Conservation (phyloP, 2,113 vertebrate species). For the Ploceus nigricollis region DNA sequence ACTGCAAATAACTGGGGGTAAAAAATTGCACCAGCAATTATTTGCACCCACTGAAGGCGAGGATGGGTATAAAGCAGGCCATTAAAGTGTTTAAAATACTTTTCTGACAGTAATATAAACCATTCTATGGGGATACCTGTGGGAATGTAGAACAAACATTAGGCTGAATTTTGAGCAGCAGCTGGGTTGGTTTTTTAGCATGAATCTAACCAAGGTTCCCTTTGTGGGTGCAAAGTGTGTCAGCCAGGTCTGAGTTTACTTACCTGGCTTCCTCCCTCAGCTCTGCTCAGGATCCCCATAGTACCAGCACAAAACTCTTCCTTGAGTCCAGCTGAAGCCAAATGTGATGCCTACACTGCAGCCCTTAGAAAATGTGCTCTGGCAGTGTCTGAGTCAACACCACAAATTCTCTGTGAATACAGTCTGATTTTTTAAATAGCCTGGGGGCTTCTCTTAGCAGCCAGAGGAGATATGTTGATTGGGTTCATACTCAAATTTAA, state of each 20-base stretch:
- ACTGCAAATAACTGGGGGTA: conserved; percentile 51
- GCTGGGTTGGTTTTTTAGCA: neutral
- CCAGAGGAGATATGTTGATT: neutral
- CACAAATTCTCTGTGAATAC: neutral
- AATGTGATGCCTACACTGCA: neutral
- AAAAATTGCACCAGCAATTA: conserved; percentile 46
- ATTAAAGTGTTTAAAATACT: conserved; percentile 56
- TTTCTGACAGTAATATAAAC: conserved; percentile 10
- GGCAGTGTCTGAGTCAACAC: neutral
- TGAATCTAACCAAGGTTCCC: neutral
- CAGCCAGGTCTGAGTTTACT: conserved; percentile 19
- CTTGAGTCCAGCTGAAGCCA: neutral
- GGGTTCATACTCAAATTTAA: conserved; percentile 25
- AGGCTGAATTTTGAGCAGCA: conserved; percentile 27
- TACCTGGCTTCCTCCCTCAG: neutral
- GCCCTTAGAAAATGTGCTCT: neutral
- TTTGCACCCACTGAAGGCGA: conserved; percentile 47
- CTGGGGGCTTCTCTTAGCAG: conserved; percentile 42
- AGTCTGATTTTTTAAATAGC: conserved; percentile 1
- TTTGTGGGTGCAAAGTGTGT: neutral
- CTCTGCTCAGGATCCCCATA: neutral
- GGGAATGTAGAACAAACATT: neutral
- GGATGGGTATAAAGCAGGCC: conserved; percentile 15
- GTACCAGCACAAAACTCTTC: neutral
- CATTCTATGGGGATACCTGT: neutral